Evolutionary conservation across 2,888 invertebrate species (phyloP).

Genomic region (Lottia gigantea): DNA sequence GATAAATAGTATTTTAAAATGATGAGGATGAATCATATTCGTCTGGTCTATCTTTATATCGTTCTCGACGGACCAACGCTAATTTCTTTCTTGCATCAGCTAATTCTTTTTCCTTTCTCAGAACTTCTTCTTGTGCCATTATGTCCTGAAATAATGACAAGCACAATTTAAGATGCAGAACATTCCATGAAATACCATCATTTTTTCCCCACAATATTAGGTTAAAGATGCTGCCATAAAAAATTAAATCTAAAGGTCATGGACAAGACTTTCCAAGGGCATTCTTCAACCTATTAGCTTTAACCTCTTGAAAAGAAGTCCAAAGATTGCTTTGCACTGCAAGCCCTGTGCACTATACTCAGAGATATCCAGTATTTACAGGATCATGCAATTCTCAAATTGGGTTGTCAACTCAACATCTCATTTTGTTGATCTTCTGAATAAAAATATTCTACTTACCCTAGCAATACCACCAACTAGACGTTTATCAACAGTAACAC

Average conservation of each 20-base stretch:
- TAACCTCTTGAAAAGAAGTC: too few species aligned
- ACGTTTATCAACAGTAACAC: conserved; percentile 88
- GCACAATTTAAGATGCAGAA: too few species aligned
- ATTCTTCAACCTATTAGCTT: too few species aligned
- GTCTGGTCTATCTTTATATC: conserved; percentile 73
- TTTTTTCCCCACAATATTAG: too few species aligned
- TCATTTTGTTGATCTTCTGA: conserved; percentile 12
- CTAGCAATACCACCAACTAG: conserved; percentile 98
- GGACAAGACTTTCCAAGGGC: too few species aligned
- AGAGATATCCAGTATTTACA: conserved; percentile 1
- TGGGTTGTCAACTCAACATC: not conserved
- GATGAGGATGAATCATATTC: conserved; percentile 50
- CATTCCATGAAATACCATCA: too few species aligned
- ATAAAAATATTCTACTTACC: conserved; percentile 67
- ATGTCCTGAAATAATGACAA: conserved; percentile 52
- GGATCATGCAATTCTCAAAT: not conserved
- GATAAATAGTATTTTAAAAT: conserved; percentile 31
- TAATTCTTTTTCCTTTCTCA: conserved; percentile 92
- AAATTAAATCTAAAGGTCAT: too few species aligned
- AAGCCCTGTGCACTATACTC: not conserved
- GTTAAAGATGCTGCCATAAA: too few species aligned
- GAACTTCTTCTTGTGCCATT: conserved; percentile 74
- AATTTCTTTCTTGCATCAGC: conserved; percentile 91
- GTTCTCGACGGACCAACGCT: conserved; percentile 91
- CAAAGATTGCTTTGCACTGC: too few species aligned